Conservation (phyloP, 2,797 vertebrate genomes). For the Eurystomus glaucurus region DNA sequence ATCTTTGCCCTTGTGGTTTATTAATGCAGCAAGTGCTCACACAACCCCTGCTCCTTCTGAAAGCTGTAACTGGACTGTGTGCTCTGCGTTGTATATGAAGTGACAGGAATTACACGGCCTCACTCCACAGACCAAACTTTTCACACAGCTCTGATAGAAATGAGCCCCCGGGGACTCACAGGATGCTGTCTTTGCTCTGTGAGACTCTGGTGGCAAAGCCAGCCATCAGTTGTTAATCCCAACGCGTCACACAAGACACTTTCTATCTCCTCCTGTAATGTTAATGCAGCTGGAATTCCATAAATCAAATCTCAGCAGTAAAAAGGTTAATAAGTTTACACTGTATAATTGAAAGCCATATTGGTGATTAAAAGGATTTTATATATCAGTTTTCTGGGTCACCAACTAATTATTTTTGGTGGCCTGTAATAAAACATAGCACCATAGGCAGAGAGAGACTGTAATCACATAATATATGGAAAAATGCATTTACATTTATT, state of each 20-base stretch:
- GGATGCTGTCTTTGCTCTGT: slow-evolving; percentile 30
- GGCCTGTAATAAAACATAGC: slow-evolving; percentile 80
- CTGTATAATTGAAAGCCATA: slow-evolving; percentile 86
- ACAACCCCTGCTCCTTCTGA: background rate
- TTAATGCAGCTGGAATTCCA: slow-evolving; percentile 81
- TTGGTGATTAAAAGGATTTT: slow-evolving; percentile 87
- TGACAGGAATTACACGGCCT: background rate
- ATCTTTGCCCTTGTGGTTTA: background rate
- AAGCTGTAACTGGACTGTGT: background rate
- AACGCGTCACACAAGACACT: slow-evolving; percentile 54
- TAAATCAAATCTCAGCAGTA: slow-evolving; percentile 86
- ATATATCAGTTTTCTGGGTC: slow-evolving; percentile 86
- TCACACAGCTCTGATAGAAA: background rate
- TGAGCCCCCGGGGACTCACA: slow-evolving; percentile 23
- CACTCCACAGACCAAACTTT: slow-evolving; percentile 30
- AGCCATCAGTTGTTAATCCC: slow-evolving; percentile 71
- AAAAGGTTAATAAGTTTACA: slow-evolving; percentile 88
- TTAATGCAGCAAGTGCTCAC: background rate
- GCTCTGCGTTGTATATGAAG: background rate
- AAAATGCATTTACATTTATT: slow-evolving; percentile 44
- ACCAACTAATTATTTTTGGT: slow-evolving; percentile 86
- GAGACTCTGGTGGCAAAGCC: slow-evolving; percentile 22
- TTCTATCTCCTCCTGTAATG: slow-evolving; percentile 72
- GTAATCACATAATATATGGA: slow-evolving; percentile 69
- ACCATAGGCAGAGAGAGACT: slow-evolving; percentile 63